phyloP scores from a whole-genome alignment of 2,797 vertebrate species.

The Acrossocheilus fasciatus region DNA sequence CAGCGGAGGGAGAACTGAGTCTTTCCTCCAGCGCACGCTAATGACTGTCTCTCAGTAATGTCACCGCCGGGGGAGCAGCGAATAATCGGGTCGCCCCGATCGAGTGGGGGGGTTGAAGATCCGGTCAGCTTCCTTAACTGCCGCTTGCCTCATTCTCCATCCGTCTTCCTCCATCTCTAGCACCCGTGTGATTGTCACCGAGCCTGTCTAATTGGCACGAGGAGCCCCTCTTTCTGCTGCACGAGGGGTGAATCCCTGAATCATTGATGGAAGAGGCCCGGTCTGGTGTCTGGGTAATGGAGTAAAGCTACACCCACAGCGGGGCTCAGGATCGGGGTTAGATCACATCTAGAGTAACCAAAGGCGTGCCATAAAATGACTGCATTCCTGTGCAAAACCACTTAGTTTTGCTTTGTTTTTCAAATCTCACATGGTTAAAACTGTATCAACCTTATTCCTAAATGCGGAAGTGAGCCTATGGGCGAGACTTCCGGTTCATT shows the following conservation, averaged over 20 bases:
- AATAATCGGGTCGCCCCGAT: constrained; percentile 57
- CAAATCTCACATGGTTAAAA: not conserved
- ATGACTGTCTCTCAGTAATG: constrained; percentile 43
- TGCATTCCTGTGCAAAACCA: not conserved
- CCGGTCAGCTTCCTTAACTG: constrained; percentile 70
- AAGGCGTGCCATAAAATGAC: not conserved
- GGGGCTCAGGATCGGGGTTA: constrained; percentile 48
- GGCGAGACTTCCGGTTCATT: not conserved
- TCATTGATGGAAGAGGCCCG: constrained; percentile 67
- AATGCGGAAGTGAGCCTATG: too few species aligned
- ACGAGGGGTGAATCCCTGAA: constrained; percentile 64
- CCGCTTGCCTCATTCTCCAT: constrained; percentile 51
- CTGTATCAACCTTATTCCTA: too few species aligned
- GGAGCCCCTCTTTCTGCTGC: not conserved
- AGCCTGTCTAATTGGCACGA: constrained; percentile 15
- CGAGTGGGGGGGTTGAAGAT: constrained; percentile 38
- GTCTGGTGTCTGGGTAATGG: constrained; percentile 33
- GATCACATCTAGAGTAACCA: constrained; percentile 43
- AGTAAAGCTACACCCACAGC: constrained; percentile 42
- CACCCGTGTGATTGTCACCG: constrained; percentile 34
- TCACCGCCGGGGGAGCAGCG: constrained; percentile 35
- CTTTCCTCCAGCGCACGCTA: not conserved
- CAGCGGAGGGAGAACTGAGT: constrained; percentile 20
- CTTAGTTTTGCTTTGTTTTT: not conserved
- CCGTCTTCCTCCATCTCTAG: constrained; percentile 32